Conservation (phyloP, 2,113 vertebrate species). For the Otolemur garnettii region DNA sequence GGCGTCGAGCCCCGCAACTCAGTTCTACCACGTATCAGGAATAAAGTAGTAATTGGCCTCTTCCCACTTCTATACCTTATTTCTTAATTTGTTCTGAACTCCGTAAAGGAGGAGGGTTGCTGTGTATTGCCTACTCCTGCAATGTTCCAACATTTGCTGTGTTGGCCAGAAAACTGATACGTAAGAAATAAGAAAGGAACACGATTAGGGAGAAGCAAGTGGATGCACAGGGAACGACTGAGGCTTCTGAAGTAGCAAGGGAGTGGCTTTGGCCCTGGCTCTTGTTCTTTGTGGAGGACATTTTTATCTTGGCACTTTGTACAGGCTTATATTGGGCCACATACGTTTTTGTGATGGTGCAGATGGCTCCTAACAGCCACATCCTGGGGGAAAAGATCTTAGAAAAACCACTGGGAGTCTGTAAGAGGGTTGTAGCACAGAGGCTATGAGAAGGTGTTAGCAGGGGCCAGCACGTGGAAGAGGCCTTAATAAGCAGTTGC, state of each 20-base stretch:
- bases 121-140: background rate
- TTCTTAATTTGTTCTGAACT: conserved; percentile 60
- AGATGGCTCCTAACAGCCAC: conserved; percentile 51
- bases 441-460: background rate
- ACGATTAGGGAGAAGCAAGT: conserved; percentile 6
- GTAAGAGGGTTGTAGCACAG: conserved; percentile 29
- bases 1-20: no score
- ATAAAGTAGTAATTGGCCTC: background rate
- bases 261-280: background rate
- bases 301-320: conserved; percentile 50
- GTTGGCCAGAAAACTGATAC: conserved; percentile 32
- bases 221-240: background rate
- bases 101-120: background rate
- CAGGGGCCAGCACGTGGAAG: background rate
- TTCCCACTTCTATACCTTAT: conserved; percentile 9
- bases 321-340: conserved; percentile 46
- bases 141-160: background rate
- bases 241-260: background rate
- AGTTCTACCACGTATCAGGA: background rate
- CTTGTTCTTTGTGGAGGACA: conserved; percentile 10
- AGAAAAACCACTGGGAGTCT: conserved; percentile 48
- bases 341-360: conserved; percentile 20
- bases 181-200: conserved; percentile 20
- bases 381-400: conserved; percentile 43
- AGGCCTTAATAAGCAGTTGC: conserved; percentile 42